Conservation (phyloP, 1,140 invertebrate genomes). For the Drosophila burlai region DNA sequence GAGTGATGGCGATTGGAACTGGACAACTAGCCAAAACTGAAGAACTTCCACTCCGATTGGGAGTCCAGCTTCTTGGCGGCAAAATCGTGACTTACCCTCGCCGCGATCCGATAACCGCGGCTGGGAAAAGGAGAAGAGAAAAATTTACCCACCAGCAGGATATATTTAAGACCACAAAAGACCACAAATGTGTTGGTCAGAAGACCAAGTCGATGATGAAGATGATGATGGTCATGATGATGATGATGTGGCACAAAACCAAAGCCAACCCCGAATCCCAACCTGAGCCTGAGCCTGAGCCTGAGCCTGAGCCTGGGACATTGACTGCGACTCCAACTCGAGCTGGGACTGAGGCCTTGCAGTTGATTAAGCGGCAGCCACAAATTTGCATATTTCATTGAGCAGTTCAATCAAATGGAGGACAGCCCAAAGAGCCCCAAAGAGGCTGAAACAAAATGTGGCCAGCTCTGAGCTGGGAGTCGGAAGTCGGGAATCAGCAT, state of each 20-base stretch:
- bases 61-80: constrained; percentile 38
- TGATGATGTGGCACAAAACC: constrained; percentile 51
- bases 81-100: constrained; percentile 79
- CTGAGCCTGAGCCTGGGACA: constrained; percentile 21
- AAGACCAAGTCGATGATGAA: constrained; percentile 5
- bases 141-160: constrained; percentile 84
- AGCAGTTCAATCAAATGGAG: constrained; percentile 84
- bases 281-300: constrained; percentile 23
- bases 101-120: constrained; percentile 75
- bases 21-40: neutral
- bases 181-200: constrained; percentile 68
- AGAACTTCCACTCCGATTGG: neutral
- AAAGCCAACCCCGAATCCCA: constrained; percentile 22
- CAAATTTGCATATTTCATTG: constrained; percentile 85
- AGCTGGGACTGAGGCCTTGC: constrained; percentile 44
- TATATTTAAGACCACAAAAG: constrained; percentile 82
- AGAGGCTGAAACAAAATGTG: constrained; percentile 45
- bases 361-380: constrained; percentile 81
- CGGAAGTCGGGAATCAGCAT: constrained; percentile 12
- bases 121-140: constrained; percentile 54
- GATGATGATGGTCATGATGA: constrained; percentile 20
- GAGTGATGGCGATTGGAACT: constrained; percentile 1
- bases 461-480: constrained; percentile 14
- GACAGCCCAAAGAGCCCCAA: constrained; percentile 56
- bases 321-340: neutral